phyloP scores from a whole-genome alignment of 2,113 vertebrate genomes.

The Verasper variegatus region DNA sequence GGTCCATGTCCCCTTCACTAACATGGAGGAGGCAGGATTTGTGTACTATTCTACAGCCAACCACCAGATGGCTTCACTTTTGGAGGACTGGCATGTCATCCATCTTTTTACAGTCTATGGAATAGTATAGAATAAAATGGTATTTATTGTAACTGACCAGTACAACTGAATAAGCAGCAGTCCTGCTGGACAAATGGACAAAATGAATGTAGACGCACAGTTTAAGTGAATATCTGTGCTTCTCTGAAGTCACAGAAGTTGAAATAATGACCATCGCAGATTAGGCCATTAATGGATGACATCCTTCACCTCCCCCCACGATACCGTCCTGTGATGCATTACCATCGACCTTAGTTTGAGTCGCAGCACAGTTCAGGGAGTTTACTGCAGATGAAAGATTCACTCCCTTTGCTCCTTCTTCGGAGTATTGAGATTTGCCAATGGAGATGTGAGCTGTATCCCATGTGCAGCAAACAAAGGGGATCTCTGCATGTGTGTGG shows the following conservation, averaged over 20 bases:
- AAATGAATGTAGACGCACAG: background rate
- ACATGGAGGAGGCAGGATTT: too few relatives aligned
- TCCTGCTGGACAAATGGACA: background rate
- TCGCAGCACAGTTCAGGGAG: conserved; percentile 7
- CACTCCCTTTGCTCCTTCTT: conserved; percentile 21
- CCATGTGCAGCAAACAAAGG: background rate
- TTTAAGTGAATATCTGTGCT: background rate
- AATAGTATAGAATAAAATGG: too few relatives aligned
- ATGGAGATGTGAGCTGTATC: background rate
- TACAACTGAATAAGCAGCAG: too few relatives aligned
- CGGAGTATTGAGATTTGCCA: conserved; percentile 36
- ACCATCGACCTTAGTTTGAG: conserved; percentile 2
- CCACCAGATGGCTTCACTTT: too few relatives aligned
- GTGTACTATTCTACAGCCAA: too few relatives aligned
- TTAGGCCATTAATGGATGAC: background rate
- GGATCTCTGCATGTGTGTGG: background rate
- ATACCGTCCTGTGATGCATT: conserved; percentile 10
- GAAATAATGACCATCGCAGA: background rate
- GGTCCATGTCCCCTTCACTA: too few relatives aligned
- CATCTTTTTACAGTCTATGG: too few relatives aligned
- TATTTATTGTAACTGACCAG: too few relatives aligned
- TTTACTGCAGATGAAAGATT: conserved; percentile 57
- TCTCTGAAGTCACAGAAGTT: background rate
- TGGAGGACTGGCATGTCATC: too few relatives aligned
- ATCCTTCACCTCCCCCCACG: background rate